Conservation (phyloP, 2,888 invertebrate species). For the Archips xylosteana region DNA sequence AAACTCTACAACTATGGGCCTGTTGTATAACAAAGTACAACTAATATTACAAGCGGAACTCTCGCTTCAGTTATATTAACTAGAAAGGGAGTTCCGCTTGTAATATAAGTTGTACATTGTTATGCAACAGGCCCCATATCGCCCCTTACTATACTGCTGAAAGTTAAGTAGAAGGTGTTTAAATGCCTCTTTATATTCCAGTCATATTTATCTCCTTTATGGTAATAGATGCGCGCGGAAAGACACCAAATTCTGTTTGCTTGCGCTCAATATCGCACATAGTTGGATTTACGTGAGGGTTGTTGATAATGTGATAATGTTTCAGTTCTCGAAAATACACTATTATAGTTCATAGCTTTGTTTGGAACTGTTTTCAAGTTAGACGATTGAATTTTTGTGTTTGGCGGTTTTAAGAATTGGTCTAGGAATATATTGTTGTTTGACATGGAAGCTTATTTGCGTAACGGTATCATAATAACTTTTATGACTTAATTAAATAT, state of each 20-base stretch:
- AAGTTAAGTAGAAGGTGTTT: not conserved
- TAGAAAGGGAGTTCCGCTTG: too few relatives aligned
- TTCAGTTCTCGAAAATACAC: not conserved
- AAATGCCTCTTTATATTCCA: conserved; percentile 33
- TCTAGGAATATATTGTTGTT: too few relatives aligned
- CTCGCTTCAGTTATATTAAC: too few relatives aligned
- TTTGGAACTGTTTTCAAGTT: not conserved
- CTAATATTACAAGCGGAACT: too few relatives aligned
- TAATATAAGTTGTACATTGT: too few relatives aligned
- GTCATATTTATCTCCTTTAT: conserved; percentile 33
- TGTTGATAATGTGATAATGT: conserved; percentile 10
- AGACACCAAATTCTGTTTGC: conserved; percentile 33
- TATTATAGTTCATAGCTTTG: not conserved
- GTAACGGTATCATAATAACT: too few relatives aligned
- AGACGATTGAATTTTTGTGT: not conserved
- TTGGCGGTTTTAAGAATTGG: too few relatives aligned
- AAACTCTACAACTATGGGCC: too few relatives aligned
- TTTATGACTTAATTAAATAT: too few relatives aligned
- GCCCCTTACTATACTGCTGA: not conserved
- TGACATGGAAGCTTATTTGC: not conserved
- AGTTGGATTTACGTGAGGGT: conserved; percentile 36
- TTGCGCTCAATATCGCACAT: conserved; percentile 38
- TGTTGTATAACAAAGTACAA: too few relatives aligned
- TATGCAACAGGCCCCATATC: too few relatives aligned
- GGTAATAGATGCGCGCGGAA: conserved; percentile 32